Percentiles rank a stretch among this genome's conserved stretches.
phyloP scores from a whole-genome alignment of 2,888 invertebrate species.

The Timandra comae region DNA sequence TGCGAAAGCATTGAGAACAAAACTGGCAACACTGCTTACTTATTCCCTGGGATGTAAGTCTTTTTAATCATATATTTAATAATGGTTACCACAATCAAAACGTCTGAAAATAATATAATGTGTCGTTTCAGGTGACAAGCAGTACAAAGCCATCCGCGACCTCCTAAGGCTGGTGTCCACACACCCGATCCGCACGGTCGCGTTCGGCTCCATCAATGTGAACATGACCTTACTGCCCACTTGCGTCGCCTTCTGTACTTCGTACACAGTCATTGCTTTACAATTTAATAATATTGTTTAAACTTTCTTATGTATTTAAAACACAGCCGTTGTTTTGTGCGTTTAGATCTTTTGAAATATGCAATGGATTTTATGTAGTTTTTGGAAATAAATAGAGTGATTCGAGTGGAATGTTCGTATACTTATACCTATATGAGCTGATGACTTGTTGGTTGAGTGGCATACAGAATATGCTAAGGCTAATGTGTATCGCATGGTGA shows the following conservation, averaged over 20 bases:
- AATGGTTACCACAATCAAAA: no score
- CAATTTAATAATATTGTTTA: slow-evolving; percentile 43
- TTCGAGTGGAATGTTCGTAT: neutral
- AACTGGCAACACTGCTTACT: slow-evolving; percentile 27
- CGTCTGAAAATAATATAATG: no score
- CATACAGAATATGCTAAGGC: no score
- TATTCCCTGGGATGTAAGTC: slow-evolving; percentile 24
- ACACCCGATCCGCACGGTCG: slow-evolving; percentile 27
- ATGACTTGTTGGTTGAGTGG: no score
- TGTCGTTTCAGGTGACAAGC: slow-evolving; percentile 25
- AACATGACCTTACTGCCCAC: slow-evolving; percentile 43
- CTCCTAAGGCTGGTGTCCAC: slow-evolving; percentile 34
- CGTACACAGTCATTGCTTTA: slow-evolving; percentile 42
- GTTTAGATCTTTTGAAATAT: no score
- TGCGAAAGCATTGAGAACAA: slow-evolving; percentile 20
- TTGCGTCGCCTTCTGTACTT: slow-evolving; percentile 35
- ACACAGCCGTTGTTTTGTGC: no score
- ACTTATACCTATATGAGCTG: no score
- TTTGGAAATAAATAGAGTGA: neutral
- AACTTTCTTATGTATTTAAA: no score
- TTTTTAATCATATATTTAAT: no score
- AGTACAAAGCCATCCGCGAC: slow-evolving; percentile 30
- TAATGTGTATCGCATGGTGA: no score
- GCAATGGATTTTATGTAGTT: no score
- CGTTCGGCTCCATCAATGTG: slow-evolving; percentile 32